These are phyloP conservation scores for Menidia beryllina DNA, from an alignment of 2,113 vertebrate genomes.

Conservation along the genomic window DNA sequence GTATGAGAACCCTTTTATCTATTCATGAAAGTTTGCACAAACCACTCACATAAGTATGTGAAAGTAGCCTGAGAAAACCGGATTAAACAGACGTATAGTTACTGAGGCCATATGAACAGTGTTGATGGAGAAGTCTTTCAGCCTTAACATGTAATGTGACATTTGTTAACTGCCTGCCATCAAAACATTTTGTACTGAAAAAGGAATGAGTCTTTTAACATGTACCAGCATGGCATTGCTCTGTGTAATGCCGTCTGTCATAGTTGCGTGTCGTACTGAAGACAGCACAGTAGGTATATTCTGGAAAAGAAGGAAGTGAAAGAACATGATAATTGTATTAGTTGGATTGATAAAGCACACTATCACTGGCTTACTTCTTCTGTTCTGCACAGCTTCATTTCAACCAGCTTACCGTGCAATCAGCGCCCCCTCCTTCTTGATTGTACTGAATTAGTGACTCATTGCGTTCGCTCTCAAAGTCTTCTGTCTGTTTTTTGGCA, in stretches of 20 bases:
- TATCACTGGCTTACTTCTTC: fast-evolving
- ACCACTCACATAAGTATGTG: neutral
- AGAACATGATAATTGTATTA: neutral
- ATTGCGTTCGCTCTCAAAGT: conserved; percentile 45
- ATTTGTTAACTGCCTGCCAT: neutral
- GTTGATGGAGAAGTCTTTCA: neutral
- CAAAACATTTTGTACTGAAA: neutral
- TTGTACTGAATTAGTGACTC: conserved; percentile 82
- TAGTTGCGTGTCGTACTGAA: neutral
- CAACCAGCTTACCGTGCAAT: conserved; percentile 60
- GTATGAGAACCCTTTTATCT: neutral
- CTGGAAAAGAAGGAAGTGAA: conserved; percentile 34
- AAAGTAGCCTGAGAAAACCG: neutral
- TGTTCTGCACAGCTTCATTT: neutral
- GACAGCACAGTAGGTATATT: conserved; percentile 12
- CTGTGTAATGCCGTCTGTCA: conserved; percentile 15
- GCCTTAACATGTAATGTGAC: too few relatives aligned
- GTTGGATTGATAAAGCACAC: neutral
- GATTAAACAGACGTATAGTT: neutral
- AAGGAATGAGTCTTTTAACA: neutral
- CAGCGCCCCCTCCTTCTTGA: conserved; percentile 72
- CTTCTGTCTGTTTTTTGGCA: neutral
- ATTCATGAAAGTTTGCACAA: neutral
- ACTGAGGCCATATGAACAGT: neutral
- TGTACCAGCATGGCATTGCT: conserved; percentile 26